phyloP scores from a whole-genome alignment of 2,113 vertebrate species.

The Hippocampus barbouri region DNA sequence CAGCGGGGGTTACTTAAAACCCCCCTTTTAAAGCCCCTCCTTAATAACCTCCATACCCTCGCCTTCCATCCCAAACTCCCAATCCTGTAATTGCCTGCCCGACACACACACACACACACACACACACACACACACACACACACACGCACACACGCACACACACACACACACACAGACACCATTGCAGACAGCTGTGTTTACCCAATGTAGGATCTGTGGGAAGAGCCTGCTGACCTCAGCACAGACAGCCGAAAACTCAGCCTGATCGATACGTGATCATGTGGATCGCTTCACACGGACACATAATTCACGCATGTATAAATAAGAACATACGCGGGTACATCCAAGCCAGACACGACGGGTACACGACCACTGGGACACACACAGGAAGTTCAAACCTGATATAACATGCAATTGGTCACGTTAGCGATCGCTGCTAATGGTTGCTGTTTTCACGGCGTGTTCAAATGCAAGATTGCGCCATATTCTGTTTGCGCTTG shows the following conservation, averaged over 20 bases:
- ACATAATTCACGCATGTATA: neutral
- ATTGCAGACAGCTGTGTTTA: constrained; percentile 71
- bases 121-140: constrained; percentile 50
- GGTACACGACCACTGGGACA: neutral
- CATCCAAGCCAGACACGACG: too few species aligned
- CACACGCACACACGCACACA: constrained; percentile 49
- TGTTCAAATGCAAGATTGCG: too few species aligned
- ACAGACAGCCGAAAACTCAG: constrained; percentile 17
- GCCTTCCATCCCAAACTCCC: constrained; percentile 47
- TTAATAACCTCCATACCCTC: constrained; percentile 42
- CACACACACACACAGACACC: constrained; percentile 49
- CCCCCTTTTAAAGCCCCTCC: constrained; percentile 20
- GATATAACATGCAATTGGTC: neutral
- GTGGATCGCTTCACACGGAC: constrained; percentile 22
- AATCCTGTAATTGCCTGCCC: constrained; percentile 38
- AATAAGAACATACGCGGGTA: neutral
- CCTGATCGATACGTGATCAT: constrained; percentile 39
- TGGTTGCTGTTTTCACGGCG: too few species aligned
- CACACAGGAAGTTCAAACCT: neutral
- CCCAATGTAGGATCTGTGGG: constrained; percentile 51
- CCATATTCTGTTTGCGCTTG: neutral
- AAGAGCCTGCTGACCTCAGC: constrained; percentile 69
- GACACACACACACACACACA: constrained; percentile 31
- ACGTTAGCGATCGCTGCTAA: neutral
- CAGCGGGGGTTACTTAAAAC: neutral